A percentile compares a stretch with the other conserved stretches of the same genome.
phyloP scores from a whole-genome alignment of 2,888 invertebrate genomes.

The Isotomurus palustris region DNA sequence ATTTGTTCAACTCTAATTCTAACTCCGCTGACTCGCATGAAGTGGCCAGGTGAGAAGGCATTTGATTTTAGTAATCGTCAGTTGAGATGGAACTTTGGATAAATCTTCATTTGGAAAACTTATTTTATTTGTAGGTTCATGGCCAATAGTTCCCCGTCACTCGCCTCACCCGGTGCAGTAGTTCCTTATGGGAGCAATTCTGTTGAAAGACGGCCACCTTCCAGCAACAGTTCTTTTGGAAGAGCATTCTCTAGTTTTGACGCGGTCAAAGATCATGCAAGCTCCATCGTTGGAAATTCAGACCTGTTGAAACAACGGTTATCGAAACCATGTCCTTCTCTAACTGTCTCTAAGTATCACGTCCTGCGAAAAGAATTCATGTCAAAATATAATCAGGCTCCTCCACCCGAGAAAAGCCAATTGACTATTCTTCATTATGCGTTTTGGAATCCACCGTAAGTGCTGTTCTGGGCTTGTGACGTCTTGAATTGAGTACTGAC shows the following conservation, averaged over 20 bases:
- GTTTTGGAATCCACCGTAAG: conserved; percentile 46
- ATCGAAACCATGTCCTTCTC: conserved; percentile 19
- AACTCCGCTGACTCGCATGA: conserved; percentile 28
- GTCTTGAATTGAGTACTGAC: conserved; percentile 2
- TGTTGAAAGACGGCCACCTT: background rate
- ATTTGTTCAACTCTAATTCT: conserved; percentile 26
- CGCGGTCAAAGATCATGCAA: background rate
- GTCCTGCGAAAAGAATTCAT: conserved; percentile 36
- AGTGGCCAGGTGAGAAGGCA: conserved; percentile 17
- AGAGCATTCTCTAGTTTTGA: background rate
- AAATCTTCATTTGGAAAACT: too few species aligned
- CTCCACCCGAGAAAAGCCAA: conserved; percentile 49
- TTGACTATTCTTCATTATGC: conserved; percentile 65
- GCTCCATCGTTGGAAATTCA: conserved; percentile 4
- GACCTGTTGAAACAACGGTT: conserved; percentile 27
- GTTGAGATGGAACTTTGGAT: background rate
- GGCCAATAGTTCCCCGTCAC: conserved; percentile 1
- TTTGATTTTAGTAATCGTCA: background rate
- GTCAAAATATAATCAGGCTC: conserved; percentile 36
- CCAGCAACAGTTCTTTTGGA: too few species aligned
- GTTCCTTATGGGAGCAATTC: conserved; percentile 2
- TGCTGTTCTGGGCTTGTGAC: background rate
- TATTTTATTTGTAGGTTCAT: too few species aligned
- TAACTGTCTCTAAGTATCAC: conserved; percentile 26
- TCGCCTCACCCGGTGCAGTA: background rate